Conservation (phyloP, 2,113 vertebrate genomes). For the Percina caprodes region DNA sequence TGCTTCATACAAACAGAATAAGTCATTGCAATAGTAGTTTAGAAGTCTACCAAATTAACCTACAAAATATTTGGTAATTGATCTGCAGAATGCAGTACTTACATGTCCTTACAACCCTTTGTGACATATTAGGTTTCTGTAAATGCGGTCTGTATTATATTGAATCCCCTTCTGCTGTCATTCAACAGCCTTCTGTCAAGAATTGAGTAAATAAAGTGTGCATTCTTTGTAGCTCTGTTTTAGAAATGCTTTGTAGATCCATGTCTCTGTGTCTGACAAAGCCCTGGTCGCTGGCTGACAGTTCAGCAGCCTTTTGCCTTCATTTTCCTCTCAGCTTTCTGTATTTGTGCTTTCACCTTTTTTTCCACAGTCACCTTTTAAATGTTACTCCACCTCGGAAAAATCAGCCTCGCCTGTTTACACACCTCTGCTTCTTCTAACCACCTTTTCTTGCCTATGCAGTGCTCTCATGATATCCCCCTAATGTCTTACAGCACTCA, state of each 20-base stretch:
- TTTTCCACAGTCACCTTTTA: conserved; percentile 31
- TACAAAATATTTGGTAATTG: too few relatives aligned
- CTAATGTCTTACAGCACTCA: conserved; percentile 19
- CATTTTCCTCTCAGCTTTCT: conserved; percentile 20
- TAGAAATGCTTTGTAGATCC: background rate
- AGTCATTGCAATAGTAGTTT: too few relatives aligned
- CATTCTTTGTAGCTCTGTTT: background rate
- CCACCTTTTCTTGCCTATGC: conserved; percentile 17
- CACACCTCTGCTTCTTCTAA: conserved; percentile 15
- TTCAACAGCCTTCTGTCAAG: background rate
- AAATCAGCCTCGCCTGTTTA: conserved; percentile 3
- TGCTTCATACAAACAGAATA: background rate
- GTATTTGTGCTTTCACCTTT: background rate
- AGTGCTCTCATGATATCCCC: conserved; percentile 1
- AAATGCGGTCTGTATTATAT: background rate
- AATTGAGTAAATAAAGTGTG: background rate
- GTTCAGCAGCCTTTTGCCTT: conserved; percentile 18
- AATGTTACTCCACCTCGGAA: conserved; percentile 40
- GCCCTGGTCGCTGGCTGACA: background rate
- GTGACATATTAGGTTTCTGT: background rate
- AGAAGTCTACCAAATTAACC: too few relatives aligned
- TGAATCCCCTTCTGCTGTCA: background rate
- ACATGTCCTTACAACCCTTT: background rate
- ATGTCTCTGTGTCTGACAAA: background rate
- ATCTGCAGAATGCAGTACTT: too few relatives aligned